phyloP scores from a whole-genome alignment of 2,113 vertebrate genomes.

The Pantherophis guttatus region DNA sequence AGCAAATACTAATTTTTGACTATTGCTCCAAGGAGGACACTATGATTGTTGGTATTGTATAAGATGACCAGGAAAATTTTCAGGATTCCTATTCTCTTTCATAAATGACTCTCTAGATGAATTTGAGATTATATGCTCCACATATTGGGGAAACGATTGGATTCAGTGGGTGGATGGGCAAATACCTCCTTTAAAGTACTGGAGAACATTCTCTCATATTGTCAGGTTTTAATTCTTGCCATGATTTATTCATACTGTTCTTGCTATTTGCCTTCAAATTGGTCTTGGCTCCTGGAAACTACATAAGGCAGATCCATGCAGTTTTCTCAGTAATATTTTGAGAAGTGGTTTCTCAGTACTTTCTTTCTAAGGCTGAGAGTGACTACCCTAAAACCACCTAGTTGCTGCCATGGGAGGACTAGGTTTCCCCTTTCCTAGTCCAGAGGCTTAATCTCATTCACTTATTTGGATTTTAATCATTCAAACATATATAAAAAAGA shows the following conservation, averaged over 20 bases:
- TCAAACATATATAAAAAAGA: background rate
- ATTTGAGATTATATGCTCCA: background rate
- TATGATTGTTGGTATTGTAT: background rate
- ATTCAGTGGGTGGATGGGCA: background rate
- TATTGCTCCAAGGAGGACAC: background rate
- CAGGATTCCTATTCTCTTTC: background rate
- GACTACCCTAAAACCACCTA: background rate
- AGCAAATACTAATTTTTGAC: background rate
- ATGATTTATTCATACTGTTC: background rate
- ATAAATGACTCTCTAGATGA: background rate
- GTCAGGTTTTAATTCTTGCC: background rate
- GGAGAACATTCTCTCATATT: background rate
- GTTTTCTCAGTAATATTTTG: too few relatives aligned
- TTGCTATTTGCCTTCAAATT: background rate
- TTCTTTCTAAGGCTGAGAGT: too few relatives aligned
- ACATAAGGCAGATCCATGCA: background rate
- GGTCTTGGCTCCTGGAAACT: background rate
- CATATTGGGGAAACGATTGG: background rate
- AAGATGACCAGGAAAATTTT: background rate
- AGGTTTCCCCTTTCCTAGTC: background rate
- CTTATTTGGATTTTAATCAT: background rate
- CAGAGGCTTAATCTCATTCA: background rate
- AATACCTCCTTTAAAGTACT: background rate
- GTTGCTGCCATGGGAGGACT: background rate
- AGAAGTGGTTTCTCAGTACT: too few relatives aligned